phyloP scores from a whole-genome alignment of 2,797 vertebrate genomes.

The Discoglossus pictus region DNA sequence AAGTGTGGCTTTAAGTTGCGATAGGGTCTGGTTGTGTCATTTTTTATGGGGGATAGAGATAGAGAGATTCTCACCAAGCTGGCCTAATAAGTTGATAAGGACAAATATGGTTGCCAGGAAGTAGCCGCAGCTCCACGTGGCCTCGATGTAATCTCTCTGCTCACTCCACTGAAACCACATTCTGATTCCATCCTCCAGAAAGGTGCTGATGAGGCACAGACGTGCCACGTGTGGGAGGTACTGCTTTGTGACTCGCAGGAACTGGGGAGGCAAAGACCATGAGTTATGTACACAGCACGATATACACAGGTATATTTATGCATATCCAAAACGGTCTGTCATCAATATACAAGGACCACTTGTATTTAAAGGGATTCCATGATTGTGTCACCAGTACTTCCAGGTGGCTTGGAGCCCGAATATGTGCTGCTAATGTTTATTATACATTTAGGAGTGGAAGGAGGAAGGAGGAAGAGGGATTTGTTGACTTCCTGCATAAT shows the following conservation, averaged over 20 bases:
- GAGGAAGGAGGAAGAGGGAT: no score
- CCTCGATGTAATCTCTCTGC: slow-evolving; percentile 95
- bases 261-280: slow-evolving; percentile 66
- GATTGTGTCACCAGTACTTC: no score
- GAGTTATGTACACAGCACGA: background rate
- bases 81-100: slow-evolving; percentile 91
- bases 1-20: no score
- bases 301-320: no score
- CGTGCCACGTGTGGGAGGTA: slow-evolving; percentile 93
- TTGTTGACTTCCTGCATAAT: no score
- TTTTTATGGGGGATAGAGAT: background rate
- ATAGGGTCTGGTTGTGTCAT: no score
- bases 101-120: slow-evolving; percentile 92
- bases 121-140: slow-evolving; percentile 93
- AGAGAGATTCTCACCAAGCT: slow-evolving; percentile 82
- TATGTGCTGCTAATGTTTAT: no score
- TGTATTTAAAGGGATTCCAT: no score
- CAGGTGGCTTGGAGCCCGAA: no score
- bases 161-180: slow-evolving; percentile 99
- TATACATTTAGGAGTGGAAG: no score
- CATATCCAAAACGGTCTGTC: no score
- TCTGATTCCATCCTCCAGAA: slow-evolving; percentile 95
- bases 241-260: slow-evolving; percentile 93
- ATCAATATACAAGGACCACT: no score
- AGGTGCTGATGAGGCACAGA: slow-evolving; percentile 96